Evolutionary conservation across 37 sponge, comb jelly and placozoan species (phyloP).

Genomic region (Aphrocallistes beatrix): DNA sequence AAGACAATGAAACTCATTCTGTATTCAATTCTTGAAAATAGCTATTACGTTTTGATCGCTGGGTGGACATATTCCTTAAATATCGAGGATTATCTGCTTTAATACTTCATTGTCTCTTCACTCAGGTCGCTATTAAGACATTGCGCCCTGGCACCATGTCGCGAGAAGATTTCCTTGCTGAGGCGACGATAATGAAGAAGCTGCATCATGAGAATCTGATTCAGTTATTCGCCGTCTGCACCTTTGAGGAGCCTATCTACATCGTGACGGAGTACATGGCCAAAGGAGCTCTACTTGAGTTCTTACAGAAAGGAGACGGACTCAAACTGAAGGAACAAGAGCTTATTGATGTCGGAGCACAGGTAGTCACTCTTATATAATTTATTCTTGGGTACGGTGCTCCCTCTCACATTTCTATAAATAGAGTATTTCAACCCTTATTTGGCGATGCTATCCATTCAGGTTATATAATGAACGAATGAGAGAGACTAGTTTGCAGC

Average conservation of each 20-base stretch:
- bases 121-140: conserved; percentile 28
- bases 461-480: too few relatives aligned
- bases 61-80: too few relatives aligned
- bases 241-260: conserved; percentile 41
- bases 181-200: conserved; percentile 46
- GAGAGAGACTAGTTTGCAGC: too few relatives aligned
- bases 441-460: too few relatives aligned
- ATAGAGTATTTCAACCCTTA: too few relatives aligned
- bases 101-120: too few relatives aligned
- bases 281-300: conserved; percentile 36
- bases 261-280: conserved; percentile 43
- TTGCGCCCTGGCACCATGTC: conserved; percentile 29
- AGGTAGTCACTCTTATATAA: not conserved
- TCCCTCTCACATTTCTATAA: too few relatives aligned
- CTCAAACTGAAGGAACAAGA: not conserved
- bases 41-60: too few relatives aligned
- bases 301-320: conserved; percentile 23
- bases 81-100: too few relatives aligned
- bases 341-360: conserved; percentile 31
- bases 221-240: conserved; percentile 42
- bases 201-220: conserved; percentile 38
- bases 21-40: too few relatives aligned
- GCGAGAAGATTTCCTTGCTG: conserved; percentile 27
- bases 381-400: too few relatives aligned
- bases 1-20: too few relatives aligned